Percentiles rank a stretch among this genome's conserved stretches.
Conservation (phyloP, 92 coral and sea anemone species). For the Phymanthus crucifer region DNA sequence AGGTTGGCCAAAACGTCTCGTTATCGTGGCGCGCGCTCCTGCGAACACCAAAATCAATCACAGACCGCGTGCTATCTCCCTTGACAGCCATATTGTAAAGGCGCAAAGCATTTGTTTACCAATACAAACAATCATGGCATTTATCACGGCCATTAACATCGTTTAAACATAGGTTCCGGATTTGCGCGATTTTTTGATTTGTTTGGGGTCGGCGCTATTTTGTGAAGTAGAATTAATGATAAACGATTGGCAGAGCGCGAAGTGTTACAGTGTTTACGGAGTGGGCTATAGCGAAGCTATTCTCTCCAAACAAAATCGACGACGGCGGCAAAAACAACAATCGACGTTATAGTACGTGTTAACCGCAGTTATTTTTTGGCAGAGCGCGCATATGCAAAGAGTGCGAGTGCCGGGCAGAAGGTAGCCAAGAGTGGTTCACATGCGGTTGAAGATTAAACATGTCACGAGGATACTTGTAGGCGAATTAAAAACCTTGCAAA, state of each 20-base stretch:
- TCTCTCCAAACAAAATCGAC: too few species aligned
- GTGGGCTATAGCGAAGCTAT: too few species aligned
- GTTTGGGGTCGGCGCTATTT: constrained; percentile 7
- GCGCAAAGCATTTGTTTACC: background rate
- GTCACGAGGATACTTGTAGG: too few species aligned
- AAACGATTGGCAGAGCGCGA: background rate
- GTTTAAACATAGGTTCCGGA: background rate
- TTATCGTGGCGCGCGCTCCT: background rate
- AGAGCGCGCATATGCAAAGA: too few species aligned
- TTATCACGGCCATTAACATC: background rate
- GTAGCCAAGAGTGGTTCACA: too few species aligned
- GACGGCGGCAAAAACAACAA: too few species aligned
- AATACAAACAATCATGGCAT: background rate
- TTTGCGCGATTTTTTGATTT: background rate
- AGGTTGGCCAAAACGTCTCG: background rate
- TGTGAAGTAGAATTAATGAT: too few species aligned
- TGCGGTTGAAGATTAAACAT: too few species aligned
- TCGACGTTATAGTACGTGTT: too few species aligned
- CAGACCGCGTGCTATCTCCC: background rate
- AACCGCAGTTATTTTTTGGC: too few species aligned
- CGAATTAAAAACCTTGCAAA: too few species aligned
- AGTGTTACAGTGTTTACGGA: background rate
- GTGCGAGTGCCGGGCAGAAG: too few species aligned
- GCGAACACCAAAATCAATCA: background rate
- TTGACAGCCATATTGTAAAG: background rate